A percentile compares a stretch with the other conserved stretches of the same genome.
These are phyloP conservation scores for Lochmaea capreae DNA, from an alignment of 2,888 invertebrate species.

Conservation along the genomic window DNA sequence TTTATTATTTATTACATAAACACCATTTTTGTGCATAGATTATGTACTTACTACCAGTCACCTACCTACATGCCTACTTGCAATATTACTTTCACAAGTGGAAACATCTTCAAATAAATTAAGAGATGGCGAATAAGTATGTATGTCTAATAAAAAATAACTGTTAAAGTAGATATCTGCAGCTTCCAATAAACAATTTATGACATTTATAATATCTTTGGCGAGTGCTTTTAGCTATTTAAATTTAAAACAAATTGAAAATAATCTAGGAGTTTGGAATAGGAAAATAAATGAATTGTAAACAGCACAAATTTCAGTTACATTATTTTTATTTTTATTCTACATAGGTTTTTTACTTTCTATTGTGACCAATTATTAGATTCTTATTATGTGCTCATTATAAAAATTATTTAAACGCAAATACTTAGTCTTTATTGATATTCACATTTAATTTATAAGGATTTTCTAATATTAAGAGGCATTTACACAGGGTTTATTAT, in stretches of 20 bases:
- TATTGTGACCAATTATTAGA: too few relatives aligned
- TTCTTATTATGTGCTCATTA: too few relatives aligned
- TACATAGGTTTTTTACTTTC: too few relatives aligned
- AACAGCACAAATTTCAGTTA: too few relatives aligned
- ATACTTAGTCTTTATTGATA: too few relatives aligned
- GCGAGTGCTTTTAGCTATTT: not conserved
- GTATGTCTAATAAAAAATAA: constrained; percentile 1
- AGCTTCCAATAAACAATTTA: constrained; percentile 3
- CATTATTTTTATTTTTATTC: too few relatives aligned
- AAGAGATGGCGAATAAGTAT: constrained; percentile 39
- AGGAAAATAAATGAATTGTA: too few relatives aligned
- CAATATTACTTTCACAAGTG: constrained; percentile 64
- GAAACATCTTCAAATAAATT: constrained; percentile 62
- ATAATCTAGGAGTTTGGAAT: not conserved
- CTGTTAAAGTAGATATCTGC: constrained; percentile 8
- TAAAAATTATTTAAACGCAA: too few relatives aligned
- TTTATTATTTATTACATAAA: constrained; percentile 47
- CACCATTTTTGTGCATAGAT: constrained; percentile 48
- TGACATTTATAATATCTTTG: not conserved
- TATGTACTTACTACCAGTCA: constrained; percentile 49
- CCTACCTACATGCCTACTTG: constrained; percentile 59
- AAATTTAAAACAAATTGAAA: not conserved
- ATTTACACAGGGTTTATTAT: not conserved
- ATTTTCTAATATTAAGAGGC: not conserved
- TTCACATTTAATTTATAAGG: not conserved